phyloP scores from a whole-genome alignment of 2,888 invertebrate species.

The Itoplectis maculator region DNA sequence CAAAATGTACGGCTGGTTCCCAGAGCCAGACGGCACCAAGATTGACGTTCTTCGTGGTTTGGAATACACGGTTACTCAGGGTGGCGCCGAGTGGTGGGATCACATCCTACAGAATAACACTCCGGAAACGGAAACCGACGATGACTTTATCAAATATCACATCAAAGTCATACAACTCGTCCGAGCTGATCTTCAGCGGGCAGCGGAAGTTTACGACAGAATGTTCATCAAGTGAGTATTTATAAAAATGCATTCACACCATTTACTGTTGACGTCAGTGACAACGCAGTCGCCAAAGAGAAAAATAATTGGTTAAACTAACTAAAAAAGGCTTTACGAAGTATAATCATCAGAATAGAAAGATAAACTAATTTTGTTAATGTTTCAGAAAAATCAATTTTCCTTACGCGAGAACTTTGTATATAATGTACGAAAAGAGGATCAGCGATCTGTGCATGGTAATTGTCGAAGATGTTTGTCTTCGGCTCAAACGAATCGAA shows the following conservation, averaged over 20 bases:
- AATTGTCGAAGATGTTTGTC: slow-evolving; percentile 90
- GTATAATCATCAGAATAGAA: not conserved
- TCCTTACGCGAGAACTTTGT: slow-evolving; percentile 90
- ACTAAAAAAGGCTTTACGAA: not conserved
- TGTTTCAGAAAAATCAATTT: slow-evolving; percentile 88
- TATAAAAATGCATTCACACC: not conserved
- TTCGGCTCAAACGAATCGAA: slow-evolving; percentile 88
- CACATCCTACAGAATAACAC: slow-evolving; percentile 90
- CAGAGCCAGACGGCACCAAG: slow-evolving; percentile 73
- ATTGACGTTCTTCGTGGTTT: slow-evolving; percentile 87
- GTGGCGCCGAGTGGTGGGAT: slow-evolving; percentile 91
- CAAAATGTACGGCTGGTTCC: slow-evolving; percentile 89
- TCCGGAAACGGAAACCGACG: slow-evolving; percentile 87
- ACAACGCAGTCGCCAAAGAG: not conserved
- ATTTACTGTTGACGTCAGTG: not conserved
- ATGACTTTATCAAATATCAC: slow-evolving; percentile 90
- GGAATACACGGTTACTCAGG: slow-evolving; percentile 90
- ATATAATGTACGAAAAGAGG: slow-evolving; percentile 90
- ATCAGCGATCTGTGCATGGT: slow-evolving; percentile 90
- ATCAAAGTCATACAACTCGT: slow-evolving; percentile 94
- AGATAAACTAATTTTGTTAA: too few species aligned
- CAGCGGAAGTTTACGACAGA: slow-evolving; percentile 92
- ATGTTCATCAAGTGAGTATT: slow-evolving; percentile 92
- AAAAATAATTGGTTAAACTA: too few species aligned
- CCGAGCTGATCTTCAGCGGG: slow-evolving; percentile 92